Evolutionary conservation across 2,888 invertebrate genomes (phyloP).

Genomic region (Eucera pruinosa): DNA sequence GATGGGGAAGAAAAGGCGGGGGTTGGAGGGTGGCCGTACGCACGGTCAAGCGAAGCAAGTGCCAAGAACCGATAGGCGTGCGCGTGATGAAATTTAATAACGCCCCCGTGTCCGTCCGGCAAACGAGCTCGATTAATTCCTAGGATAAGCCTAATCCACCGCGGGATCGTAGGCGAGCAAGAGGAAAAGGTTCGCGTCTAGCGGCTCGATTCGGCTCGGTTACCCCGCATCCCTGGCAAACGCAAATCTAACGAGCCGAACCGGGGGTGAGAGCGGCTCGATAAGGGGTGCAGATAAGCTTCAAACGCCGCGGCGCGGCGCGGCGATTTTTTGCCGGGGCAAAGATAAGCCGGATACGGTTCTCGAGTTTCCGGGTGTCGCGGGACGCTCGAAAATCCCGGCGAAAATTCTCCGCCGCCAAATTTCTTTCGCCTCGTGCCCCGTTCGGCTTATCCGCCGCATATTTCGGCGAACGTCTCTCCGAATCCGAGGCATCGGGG

Average conservation of each 20-base stretch:
- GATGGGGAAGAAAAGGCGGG: too few relatives aligned
- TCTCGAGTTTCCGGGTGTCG: background rate
- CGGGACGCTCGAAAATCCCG: too few relatives aligned
- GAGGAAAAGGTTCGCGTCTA: slow-evolving; percentile 41
- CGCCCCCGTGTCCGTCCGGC: slow-evolving; percentile 53
- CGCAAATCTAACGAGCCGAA: slow-evolving; percentile 56
- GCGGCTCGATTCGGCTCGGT: slow-evolving; percentile 34
- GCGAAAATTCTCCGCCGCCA: too few relatives aligned
- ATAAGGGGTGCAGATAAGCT: slow-evolving; percentile 51
- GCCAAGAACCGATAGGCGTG: slow-evolving; percentile 11
- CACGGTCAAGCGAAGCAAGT: background rate
- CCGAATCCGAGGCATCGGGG: background rate
- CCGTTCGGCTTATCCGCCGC: too few relatives aligned
- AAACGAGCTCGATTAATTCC: slow-evolving; percentile 65
- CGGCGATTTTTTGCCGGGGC: slow-evolving; percentile 19
- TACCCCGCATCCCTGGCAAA: slow-evolving; percentile 33
- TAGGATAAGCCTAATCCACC: slow-evolving; percentile 67
- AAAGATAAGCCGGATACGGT: slow-evolving; percentile 41
- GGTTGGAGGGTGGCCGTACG: too few relatives aligned
- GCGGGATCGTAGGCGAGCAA: slow-evolving; percentile 49
- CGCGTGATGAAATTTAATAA: slow-evolving; percentile 67
- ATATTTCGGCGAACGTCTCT: too few relatives aligned
- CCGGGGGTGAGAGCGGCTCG: slow-evolving; percentile 3
- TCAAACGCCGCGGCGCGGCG: slow-evolving; percentile 13
- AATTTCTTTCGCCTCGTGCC: too few relatives aligned